These are phyloP conservation scores for Monopis laevigella DNA, from an alignment of 2,888 invertebrate genomes.

Conservation along the genomic window DNA sequence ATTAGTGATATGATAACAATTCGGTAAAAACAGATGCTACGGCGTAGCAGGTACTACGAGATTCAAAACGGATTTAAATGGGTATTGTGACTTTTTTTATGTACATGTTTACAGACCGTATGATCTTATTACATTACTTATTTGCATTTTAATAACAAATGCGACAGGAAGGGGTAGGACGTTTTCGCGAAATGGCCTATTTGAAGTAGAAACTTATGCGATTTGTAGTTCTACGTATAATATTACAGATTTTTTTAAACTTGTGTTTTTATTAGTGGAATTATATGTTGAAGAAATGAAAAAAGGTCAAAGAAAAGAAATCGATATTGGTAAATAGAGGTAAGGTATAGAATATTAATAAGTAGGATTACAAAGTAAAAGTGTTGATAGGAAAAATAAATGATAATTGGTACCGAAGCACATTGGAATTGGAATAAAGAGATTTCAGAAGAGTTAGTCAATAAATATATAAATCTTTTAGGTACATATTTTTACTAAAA, in stretches of 20 bases:
- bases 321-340: too few relatives aligned
- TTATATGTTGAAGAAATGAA: not conserved
- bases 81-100: too few relatives aligned
- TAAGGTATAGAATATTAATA: too few relatives aligned
- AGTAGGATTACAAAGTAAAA: not conserved
- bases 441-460: too few relatives aligned
- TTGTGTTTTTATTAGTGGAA: not conserved
- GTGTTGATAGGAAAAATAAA: not conserved
- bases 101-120: not conserved
- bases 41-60: conserved; percentile 4
- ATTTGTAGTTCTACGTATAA: not conserved
- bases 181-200: not conserved
- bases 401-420: not conserved
- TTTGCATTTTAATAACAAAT: not conserved
- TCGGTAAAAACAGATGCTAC: not conserved
- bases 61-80: too few relatives aligned
- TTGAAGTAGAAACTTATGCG: not conserved
- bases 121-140: not conserved
- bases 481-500: too few relatives aligned
- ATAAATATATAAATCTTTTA: too few relatives aligned
- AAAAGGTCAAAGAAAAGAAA: too few relatives aligned
- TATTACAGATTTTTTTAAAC: not conserved
- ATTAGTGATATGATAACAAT: not conserved
- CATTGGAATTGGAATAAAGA: too few relatives aligned
- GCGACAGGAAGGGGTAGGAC: conserved; percentile 10